Base-by-base conservation (phyloP, 2,888 invertebrate genomes). In the Kryphioiulus occultus region DNA sequence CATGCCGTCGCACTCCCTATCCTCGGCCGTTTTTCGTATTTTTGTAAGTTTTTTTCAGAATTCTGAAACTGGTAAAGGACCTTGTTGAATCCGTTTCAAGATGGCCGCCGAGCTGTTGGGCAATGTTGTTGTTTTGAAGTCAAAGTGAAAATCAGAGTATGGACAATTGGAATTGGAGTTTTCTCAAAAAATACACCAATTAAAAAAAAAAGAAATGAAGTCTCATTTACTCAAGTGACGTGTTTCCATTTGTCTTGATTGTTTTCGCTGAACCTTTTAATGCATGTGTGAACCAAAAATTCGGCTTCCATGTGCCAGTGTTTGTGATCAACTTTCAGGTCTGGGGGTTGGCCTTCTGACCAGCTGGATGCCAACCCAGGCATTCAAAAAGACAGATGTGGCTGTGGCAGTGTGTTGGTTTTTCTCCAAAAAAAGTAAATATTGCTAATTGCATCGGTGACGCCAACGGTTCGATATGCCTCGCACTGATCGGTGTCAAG, bases 381-480 rank as follows among this genome's bases (percentile, higher is more conserved):
- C 39, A 83, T 83, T 83, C 83, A 83, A 83, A 35, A 0, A 19
- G 83, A 83, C 83, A 83, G 83, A 83, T 83, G 83, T 30, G 12
- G 59, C 30, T 39, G 83, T 35, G 83, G 12, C 32, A 35, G 35
- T 5, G 83, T 30, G 83, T 83, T 83, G 83, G 83, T 83, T 83
- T 83, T 83, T 83, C 83, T 83, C 83, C 83, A 83, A 83, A 83
- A 83, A 83, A 83, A 83, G 83, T n/a, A 83, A 83, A 83, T 39
- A 83, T 83, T 83, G 83, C 83, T 83, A 83, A 83, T 83, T 83
- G 83, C 83, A 39, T 83, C 83, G 32, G 83, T 83, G 83, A 32
- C 32, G 83, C 83, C 32, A 83, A 4, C 22, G 59, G 59, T 59
- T 59, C 59, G 59, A 59, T n/a, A 59, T 59, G 7, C 15, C 59